These are phyloP conservation scores for Neomonachus schauinslandi DNA, from an alignment of 2,113 vertebrate genomes.

Conservation along the genomic window DNA sequence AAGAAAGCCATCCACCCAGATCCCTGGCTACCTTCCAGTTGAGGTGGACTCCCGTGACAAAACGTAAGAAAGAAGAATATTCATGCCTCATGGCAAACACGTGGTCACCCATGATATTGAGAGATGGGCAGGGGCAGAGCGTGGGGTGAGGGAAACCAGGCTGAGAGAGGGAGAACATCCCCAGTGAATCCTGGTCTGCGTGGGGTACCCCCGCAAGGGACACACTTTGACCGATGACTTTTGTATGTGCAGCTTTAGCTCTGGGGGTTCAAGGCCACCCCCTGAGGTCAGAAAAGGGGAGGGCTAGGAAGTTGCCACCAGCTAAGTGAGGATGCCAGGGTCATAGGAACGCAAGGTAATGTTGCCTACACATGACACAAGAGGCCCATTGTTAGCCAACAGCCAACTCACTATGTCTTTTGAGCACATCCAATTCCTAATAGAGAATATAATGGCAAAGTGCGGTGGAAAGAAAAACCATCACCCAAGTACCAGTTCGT, in stretches of 20 bases:
- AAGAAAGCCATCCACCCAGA: neutral
- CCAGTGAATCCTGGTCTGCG: fast-evolving
- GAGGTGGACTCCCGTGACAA: neutral
- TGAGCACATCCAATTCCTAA: neutral
- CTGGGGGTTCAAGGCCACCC: neutral
- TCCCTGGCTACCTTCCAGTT: neutral
- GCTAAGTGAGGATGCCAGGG: neutral
- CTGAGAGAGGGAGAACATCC: neutral
- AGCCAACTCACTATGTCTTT: neutral
- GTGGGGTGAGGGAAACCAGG: fast-evolving
- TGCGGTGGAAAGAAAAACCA: neutral
- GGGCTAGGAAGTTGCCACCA: neutral
- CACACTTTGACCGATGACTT: neutral
- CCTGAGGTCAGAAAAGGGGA: neutral
- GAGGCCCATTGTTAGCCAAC: neutral
- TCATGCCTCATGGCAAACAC: neutral
- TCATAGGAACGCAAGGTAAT: neutral
- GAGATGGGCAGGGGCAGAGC: neutral
- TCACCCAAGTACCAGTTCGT: no score
- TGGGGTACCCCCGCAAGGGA: neutral
- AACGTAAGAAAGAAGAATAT: neutral
- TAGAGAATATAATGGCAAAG: neutral
- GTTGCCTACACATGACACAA: neutral
- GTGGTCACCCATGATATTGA: neutral
- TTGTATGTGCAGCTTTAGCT: neutral